A percentile compares a stretch with the other conserved stretches of the same genome.
Evolutionary conservation across 1,140 invertebrate species (phyloP).

Genomic region (Eciton burchellii): DNA sequence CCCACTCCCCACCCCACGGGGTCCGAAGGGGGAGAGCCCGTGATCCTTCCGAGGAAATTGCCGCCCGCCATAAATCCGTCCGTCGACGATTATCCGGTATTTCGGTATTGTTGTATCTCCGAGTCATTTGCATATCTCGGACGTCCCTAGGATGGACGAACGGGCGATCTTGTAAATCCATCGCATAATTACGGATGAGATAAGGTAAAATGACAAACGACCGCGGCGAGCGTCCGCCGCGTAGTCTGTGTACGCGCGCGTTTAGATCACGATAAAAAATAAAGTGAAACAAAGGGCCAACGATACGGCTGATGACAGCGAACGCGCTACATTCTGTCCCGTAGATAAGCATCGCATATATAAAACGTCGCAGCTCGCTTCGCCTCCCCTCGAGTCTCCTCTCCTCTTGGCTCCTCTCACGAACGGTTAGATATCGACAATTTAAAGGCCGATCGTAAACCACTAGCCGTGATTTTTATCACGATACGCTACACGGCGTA

Average conservation of each 20-base stretch:
- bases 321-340: conserved; percentile 69
- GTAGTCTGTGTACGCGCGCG: conserved; percentile 39
- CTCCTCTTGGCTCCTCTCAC: conserved; percentile 29
- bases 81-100: not conserved
- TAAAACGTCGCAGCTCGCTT: conserved; percentile 66
- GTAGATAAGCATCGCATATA: conserved; percentile 78
- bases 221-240: not conserved
- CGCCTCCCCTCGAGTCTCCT: conserved; percentile 32
- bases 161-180: not conserved
- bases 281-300: conserved; percentile 77
- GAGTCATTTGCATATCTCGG: not conserved
- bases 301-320: conserved; percentile 76
- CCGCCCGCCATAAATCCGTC: not conserved
- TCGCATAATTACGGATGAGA: not conserved
- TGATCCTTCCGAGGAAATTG: conserved; percentile 26
- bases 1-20: too few relatives aligned
- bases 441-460: conserved; percentile 70
- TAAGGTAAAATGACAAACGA: conserved; percentile 1
- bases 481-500: conserved; percentile 45
- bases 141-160: not conserved
- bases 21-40: not conserved
- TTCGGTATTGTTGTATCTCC: not conserved
- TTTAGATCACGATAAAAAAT: conserved; percentile 73
- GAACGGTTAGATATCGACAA: conserved; percentile 64
- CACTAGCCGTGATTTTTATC: conserved; percentile 57